Base-by-base conservation (phyloP, 1,140 invertebrate species). In the Zaprionus nigranus region DNA sequence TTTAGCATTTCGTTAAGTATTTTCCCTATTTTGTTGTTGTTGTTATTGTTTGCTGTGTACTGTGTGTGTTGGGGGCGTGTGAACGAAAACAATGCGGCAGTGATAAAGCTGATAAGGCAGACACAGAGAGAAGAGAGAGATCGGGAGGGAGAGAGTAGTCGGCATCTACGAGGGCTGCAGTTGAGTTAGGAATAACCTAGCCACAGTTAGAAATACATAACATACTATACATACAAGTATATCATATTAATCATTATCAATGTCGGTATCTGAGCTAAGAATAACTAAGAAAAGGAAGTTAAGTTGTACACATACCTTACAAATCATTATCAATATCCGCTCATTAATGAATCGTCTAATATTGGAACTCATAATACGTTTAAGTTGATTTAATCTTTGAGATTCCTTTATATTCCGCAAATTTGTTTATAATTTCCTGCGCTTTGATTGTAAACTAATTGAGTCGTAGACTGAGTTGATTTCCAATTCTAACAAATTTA, bases 51-150 rank as follows among this genome's bases (percentile, higher is more conserved):
- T 59, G 49, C 64, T 57, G 30, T 57, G 49, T 65, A 53, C 73
- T 58, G 30, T 70, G 40, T 9, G 40, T 46, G 40, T 46, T 46
- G 79, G 78, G 85, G 85, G 85, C 85, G 85, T 90, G 85, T 90
- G 85, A 90, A 90, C 79, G 57, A 82, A 75, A 82, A 90, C 79
- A 90, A 90, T 90, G 84, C 84, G 85, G 81, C 84, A 90, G 58
- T 84, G 78, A 85, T 90, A 88, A 79, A 60, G 53, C 69, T 78
- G 82, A 87, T 86, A 85, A 86, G 80, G 56, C 24, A 22, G 12
- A 9, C 28, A 54, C 38, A 20, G 49, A 63, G 38, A 59, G 22
- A 69, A n/a, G 40, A 43, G n/a, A 43, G 40, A 43, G n/a, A 43
- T 5, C 4, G n/a, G 2, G 1, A 43, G 6, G 11, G 7, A 9